Percentiles rank a stretch among this genome's conserved stretches.
These are phyloP conservation scores for Tachycineta bicolor DNA, from an alignment of 2,113 vertebrate genomes.

Conservation along the genomic window DNA sequence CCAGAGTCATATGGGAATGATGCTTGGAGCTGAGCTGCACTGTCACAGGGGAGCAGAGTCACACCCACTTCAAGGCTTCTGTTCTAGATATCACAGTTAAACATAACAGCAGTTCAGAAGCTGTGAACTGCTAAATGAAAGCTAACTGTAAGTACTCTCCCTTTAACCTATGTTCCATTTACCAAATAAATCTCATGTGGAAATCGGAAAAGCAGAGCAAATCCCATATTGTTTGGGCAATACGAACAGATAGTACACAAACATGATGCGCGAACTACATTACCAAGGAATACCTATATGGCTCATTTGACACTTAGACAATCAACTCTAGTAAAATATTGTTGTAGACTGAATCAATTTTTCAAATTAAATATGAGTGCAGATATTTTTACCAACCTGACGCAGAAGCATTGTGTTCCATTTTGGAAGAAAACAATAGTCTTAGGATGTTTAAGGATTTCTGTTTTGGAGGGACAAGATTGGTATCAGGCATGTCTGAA, in stretches of 20 bases:
- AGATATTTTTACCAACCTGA: background rate
- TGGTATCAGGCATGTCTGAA: background rate
- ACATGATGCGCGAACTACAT: background rate
- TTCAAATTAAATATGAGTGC: background rate
- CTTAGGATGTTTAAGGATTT: background rate
- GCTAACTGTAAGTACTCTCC: background rate
- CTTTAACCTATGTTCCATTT: background rate
- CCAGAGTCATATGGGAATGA: background rate
- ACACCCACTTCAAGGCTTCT: background rate
- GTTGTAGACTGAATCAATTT: background rate
- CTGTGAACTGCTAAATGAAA: background rate
- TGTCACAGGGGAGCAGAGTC: background rate
- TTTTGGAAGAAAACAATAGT: background rate
- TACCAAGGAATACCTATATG: background rate
- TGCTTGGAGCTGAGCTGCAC: background rate
- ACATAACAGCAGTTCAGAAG: background rate
- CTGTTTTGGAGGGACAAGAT: background rate
- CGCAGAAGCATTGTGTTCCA: background rate
- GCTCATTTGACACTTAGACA: background rate
- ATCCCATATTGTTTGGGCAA: background rate
- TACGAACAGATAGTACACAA: background rate
- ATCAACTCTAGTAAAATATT: background rate
- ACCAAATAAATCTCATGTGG: background rate
- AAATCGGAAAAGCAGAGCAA: background rate
- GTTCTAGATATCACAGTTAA: background rate